Evolutionary conservation across 2,113 vertebrate genomes (phyloP), one percentile per base, ranked within the genome.

Genomic region (Ictidomys tridecemlineatus): DNA sequence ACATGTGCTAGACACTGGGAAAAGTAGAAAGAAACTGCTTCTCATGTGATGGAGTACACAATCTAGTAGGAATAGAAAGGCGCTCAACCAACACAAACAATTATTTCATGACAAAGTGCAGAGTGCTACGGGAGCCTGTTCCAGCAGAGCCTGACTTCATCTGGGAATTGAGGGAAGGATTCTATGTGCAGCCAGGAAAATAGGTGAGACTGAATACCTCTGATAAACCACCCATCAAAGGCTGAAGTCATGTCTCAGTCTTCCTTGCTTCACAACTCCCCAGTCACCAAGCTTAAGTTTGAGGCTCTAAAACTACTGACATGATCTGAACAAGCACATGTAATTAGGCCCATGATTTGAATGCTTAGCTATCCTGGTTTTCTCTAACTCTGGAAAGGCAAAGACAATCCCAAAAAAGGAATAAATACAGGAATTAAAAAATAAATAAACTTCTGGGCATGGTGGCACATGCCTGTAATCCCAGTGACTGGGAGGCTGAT

Each of bases 391-490:
- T 58, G 24, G 37, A 91, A 87, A 91, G 89, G 72, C n/a, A 92
- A 95, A 96, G 39, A 61, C 72, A 88, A 88, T 80, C 10, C 16
- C 14, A 18, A 32, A 83, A 24, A 95, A 76, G 45, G 13, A 94
- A 82, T 10, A 82, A 78, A 77, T 73, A 48, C 11, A 94, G 34
- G 53, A 82, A 82, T 91, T 28, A 82, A 85, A 79, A 45, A 84
- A 88, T 83, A 53, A 51, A 85, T 53, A 84, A 65, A 87, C 56
- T 58, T 58, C 56, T 58, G 56, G 56, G 20, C 56, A 58, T 17
- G 20, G 20, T 58, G 56, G 20, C 56, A 58, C 56, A 58, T 58
- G 56, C 56, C 56, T 58, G 56, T 58, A 22, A 22, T 22, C 6
- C 18, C 20, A 58, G 17, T 58, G 20, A 20, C 20, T 58, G 6